These are phyloP conservation scores for Phylloscopus collybita DNA, from an alignment of 2,797 vertebrate genomes.

Conservation along the genomic window DNA sequence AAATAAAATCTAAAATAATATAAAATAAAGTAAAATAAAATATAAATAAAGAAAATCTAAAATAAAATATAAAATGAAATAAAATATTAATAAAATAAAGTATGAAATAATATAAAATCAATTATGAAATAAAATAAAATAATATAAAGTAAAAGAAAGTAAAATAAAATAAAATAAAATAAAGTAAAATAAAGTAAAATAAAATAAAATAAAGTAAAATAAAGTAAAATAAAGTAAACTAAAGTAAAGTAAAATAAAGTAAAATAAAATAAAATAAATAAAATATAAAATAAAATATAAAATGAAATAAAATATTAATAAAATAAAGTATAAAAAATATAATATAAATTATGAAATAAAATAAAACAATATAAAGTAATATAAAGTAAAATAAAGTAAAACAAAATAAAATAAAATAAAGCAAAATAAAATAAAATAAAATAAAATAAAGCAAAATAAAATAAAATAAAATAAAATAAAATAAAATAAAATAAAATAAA, in stretches of 20 bases:
- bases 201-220: too few species aligned
- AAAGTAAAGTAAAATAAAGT: background rate
- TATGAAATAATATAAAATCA: too few species aligned
- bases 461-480: background rate
- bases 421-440: background rate
- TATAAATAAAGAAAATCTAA: too few species aligned
- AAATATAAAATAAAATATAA: background rate
- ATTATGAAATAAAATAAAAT: background rate
- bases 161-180: too few species aligned
- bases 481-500: background rate
- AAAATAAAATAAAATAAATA: background rate
- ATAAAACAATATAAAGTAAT: background rate
- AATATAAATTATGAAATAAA: too few species aligned
- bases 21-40: background rate
- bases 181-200: background rate
- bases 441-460: too few species aligned
- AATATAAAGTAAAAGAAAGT: too few species aligned
- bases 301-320: background rate
- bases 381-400: too few species aligned
- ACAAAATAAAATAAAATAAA: background rate
- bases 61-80: too few species aligned
- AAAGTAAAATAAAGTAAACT: too few species aligned
- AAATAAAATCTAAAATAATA: background rate
- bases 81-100: too few species aligned
- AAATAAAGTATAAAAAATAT: too few species aligned